Evolutionary conservation across 1,140 invertebrate genomes (phyloP).

Genomic region (Bombyx mandarina): DNA sequence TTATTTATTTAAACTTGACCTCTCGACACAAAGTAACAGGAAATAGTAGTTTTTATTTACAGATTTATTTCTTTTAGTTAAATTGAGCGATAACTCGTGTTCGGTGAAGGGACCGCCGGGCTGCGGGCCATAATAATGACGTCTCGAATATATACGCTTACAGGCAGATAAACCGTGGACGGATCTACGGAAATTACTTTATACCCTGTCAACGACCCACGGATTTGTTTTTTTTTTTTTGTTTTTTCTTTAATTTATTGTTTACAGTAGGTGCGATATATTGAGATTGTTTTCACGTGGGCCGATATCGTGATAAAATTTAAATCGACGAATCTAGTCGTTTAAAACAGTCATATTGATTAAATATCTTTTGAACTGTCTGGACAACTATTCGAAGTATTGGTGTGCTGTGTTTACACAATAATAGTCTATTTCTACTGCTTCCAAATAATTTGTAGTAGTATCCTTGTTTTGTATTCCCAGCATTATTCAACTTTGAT

Average conservation of each 20-base stretch:
- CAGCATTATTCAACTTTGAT: no score
- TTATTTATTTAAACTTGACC: neutral
- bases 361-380: no score
- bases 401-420: no score
- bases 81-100: constrained; percentile 57
- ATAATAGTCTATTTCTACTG: no score
- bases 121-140: constrained; percentile 39
- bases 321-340: no score
- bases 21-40: neutral
- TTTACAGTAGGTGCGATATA: neutral
- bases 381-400: no score
- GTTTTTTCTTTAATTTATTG: neutral
- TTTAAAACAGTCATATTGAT: no score
- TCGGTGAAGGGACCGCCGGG: constrained; percentile 36
- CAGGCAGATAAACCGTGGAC: constrained; percentile 20
- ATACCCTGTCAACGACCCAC: constrained; percentile 26
- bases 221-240: constrained; percentile 1
- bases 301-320: no score
- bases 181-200: constrained; percentile 22
- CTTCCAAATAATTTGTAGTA: no score
- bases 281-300: no score
- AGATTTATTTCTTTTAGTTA: constrained; percentile 22
- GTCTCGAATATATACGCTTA: constrained; percentile 49
- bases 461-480: no score
- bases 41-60: constrained; percentile 9